These are phyloP conservation scores for Dolichomitus sp. DNA, from an alignment of 2,888 invertebrate genomes.

Conservation along the genomic window DNA sequence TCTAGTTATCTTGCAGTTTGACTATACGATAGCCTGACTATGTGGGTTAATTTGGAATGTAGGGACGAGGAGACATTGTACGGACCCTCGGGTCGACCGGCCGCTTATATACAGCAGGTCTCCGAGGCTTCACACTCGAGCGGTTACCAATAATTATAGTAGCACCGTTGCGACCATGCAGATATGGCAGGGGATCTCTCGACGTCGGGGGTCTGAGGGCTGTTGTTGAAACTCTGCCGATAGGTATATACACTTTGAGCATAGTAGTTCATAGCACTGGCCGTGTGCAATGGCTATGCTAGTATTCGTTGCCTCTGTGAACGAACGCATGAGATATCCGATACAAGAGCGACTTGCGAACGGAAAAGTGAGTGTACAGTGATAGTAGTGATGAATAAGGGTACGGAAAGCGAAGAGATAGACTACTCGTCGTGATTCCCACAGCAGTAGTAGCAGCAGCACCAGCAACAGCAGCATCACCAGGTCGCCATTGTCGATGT, in stretches of 20 bases:
- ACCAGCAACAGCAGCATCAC: not conserved
- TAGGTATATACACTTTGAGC: conserved; percentile 33
- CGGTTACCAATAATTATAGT: conserved; percentile 70
- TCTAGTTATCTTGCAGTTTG: not conserved
- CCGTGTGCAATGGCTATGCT: conserved; percentile 31
- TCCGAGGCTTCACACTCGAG: conserved; percentile 65
- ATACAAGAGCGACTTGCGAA: conserved; percentile 48
- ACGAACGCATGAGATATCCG: conserved; percentile 53
- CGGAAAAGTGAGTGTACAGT: conserved; percentile 6
- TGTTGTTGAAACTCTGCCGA: not conserved
- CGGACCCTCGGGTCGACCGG: conserved; percentile 45
- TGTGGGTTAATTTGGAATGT: conserved; percentile 13
- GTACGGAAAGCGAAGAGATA: conserved; percentile 9
- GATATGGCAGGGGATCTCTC: conserved; percentile 64
- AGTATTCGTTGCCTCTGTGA: conserved; percentile 28
- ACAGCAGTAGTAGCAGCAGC: not conserved
- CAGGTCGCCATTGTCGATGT: conserved; percentile 33
- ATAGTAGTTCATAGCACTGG: conserved; percentile 52
- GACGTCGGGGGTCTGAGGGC: conserved; percentile 44
- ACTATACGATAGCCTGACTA: not conserved
- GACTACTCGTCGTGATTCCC: conserved; percentile 33
- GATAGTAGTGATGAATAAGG: conserved; percentile 45
- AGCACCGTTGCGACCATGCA: conserved; percentile 63
- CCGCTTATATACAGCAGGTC: conserved; percentile 55
- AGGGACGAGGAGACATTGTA: conserved; percentile 36